Conservation (phyloP, 2,888 invertebrate genomes). For the Sinopyrophorus schimmeli region DNA sequence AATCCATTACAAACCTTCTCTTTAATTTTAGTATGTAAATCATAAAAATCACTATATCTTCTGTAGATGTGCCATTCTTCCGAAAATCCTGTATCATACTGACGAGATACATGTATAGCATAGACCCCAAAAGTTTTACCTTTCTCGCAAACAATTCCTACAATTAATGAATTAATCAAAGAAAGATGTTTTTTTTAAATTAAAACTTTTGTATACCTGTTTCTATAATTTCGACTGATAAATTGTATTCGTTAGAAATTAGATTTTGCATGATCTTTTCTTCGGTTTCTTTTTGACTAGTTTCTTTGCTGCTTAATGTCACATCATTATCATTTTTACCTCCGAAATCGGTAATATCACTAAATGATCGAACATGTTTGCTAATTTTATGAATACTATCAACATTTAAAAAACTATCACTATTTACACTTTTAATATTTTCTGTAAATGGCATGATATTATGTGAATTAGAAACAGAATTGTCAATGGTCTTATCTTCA, state of each 20-base stretch:
- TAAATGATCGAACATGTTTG: constrained; percentile 53
- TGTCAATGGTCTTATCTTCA: constrained; percentile 18
- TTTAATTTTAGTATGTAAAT: constrained; percentile 80
- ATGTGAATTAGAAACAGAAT: constrained; percentile 10
- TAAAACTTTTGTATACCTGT: constrained; percentile 55
- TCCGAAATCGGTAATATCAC: constrained; percentile 49
- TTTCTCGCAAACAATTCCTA: constrained; percentile 78
- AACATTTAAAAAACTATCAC: constrained; percentile 29
- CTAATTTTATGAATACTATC: constrained; percentile 42
- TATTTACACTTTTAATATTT: constrained; percentile 17
- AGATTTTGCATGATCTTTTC: constrained; percentile 39
- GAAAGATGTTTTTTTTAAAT: neutral
- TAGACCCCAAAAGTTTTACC: constrained; percentile 88
- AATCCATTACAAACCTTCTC: constrained; percentile 60
- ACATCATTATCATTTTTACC: constrained; percentile 31
- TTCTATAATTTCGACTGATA: constrained; percentile 67
- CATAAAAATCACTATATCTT: constrained; percentile 92
- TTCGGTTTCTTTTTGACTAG: constrained; percentile 16
- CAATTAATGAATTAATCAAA: constrained; percentile 28
- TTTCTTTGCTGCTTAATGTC: neutral
- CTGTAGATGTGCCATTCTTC: constrained; percentile 91
- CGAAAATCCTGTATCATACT: constrained; percentile 66
- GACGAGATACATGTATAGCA: constrained; percentile 77
- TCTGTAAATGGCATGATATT: constrained; percentile 10
- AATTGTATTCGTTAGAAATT: constrained; percentile 48